These are phyloP conservation scores for Triplophysa dalaica DNA, from an alignment of 2,113 vertebrate species.

Conservation along the genomic window DNA sequence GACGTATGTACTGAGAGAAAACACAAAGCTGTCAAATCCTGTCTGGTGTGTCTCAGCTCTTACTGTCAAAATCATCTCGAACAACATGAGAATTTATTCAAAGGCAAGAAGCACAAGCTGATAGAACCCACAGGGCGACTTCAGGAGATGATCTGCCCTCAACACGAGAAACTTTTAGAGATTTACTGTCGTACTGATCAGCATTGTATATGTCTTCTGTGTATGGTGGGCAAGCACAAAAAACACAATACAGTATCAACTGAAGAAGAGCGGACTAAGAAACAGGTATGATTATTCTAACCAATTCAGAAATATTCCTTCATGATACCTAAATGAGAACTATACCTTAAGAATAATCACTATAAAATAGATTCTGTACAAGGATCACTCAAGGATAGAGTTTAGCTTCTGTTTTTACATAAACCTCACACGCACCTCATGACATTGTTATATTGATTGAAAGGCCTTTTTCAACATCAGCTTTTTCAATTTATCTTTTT, in stretches of 20 bases:
- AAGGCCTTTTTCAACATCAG: no score
- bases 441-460: no score
- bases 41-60: not conserved
- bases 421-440: no score
- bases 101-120: constrained; percentile 76
- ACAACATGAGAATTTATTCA: constrained; percentile 77
- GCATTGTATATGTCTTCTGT: not conserved
- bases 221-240: constrained; percentile 37
- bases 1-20: constrained; percentile 83
- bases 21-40: constrained; percentile 66
- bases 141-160: not conserved
- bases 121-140: constrained; percentile 59
- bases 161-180: not conserved
- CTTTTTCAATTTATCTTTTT: no score
- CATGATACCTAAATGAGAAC: no score
- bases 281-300: constrained; percentile 12
- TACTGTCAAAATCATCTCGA: constrained; percentile 50
- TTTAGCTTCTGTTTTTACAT: no score
- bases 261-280: not conserved
- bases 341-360: no score
- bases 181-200: not conserved
- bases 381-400: no score
- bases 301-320: not conserved
- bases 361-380: no score
- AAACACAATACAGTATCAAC: constrained; percentile 38